Percentiles rank a stretch among this genome's conserved stretches.
These are phyloP conservation scores for Protobothrops mucrosquamatus DNA, from an alignment of 2,113 vertebrate genomes.

Conservation along the genomic window DNA sequence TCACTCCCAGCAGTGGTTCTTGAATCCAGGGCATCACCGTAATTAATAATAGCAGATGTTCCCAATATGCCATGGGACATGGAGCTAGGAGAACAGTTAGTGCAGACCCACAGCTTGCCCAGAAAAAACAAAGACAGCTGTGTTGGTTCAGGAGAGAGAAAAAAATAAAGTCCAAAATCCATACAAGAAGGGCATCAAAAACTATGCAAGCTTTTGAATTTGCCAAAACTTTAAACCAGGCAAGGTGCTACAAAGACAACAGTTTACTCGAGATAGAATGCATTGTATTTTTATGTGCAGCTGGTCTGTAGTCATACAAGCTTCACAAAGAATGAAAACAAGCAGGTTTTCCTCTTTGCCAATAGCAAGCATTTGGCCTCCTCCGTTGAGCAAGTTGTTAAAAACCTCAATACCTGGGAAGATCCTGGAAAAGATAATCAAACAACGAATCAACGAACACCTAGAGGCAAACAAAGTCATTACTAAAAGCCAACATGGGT, in stretches of 20 bases:
- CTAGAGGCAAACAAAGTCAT: no score
- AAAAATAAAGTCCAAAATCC: background rate
- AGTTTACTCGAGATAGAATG: background rate
- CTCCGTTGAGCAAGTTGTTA: background rate
- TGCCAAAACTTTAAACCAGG: background rate
- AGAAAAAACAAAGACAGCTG: background rate
- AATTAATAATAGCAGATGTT: background rate
- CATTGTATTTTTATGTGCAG: background rate
- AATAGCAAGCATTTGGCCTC: background rate
- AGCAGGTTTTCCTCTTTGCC: background rate
- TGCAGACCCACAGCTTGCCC: background rate
- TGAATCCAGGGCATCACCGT: background rate
- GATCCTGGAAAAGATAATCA: no score
- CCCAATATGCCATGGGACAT: background rate
- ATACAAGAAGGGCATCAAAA: background rate
- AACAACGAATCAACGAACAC: no score
- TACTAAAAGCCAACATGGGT: no score
- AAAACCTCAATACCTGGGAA: no score
- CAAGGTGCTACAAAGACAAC: background rate
- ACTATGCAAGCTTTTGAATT: background rate
- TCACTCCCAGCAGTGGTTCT: background rate
- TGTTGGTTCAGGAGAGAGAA: background rate
- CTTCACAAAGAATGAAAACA: no score
- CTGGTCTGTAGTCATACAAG: background rate
- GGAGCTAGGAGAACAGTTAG: background rate